phyloP scores from a whole-genome alignment of 2,797 vertebrate genomes.

The Myripristis jacobus region DNA sequence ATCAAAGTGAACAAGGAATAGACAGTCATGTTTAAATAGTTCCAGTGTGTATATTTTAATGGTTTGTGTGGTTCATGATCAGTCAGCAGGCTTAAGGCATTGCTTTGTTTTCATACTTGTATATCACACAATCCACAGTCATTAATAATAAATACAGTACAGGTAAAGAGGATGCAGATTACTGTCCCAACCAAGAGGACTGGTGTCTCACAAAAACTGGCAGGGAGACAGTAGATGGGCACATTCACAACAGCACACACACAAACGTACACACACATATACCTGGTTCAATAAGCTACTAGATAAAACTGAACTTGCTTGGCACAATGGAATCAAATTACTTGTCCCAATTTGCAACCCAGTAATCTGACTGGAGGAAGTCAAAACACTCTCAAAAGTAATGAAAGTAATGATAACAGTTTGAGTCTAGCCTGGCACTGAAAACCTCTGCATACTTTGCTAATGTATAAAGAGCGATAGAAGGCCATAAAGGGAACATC shows the following conservation, averaged over 20 bases:
- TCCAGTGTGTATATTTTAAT: constrained; percentile 85
- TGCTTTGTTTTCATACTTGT: constrained; percentile 61
- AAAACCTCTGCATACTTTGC: constrained; percentile 32
- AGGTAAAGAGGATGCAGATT: constrained; percentile 66
- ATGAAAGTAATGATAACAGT: constrained; percentile 3
- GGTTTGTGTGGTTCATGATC: constrained; percentile 68
- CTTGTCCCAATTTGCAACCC: constrained; percentile 41
- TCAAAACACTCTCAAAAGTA: constrained; percentile 39
- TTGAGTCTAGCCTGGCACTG: too few relatives aligned
- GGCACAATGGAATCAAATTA: constrained; percentile 30
- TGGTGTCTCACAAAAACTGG: constrained; percentile 51
- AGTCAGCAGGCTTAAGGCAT: constrained; percentile 85
- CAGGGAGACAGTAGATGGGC: constrained; percentile 62
- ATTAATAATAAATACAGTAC: constrained; percentile 80
- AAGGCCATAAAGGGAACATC: constrained; percentile 26
- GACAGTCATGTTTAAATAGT: constrained; percentile 53
- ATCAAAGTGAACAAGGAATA: constrained; percentile 1
- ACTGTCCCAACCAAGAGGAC: constrained; percentile 58
- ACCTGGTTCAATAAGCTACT: constrained; percentile 26
- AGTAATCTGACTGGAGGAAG: constrained; percentile 29
- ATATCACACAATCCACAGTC: constrained; percentile 72
- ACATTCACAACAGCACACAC: constrained; percentile 62
- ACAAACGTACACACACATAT: constrained; percentile 26
- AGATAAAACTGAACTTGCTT: constrained; percentile 5
- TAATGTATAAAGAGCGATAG: constrained; percentile 41